Evolutionary conservation across 92 coral and sea anemone species (phyloP).

Genomic region (Micromussa lordhowensis): DNA sequence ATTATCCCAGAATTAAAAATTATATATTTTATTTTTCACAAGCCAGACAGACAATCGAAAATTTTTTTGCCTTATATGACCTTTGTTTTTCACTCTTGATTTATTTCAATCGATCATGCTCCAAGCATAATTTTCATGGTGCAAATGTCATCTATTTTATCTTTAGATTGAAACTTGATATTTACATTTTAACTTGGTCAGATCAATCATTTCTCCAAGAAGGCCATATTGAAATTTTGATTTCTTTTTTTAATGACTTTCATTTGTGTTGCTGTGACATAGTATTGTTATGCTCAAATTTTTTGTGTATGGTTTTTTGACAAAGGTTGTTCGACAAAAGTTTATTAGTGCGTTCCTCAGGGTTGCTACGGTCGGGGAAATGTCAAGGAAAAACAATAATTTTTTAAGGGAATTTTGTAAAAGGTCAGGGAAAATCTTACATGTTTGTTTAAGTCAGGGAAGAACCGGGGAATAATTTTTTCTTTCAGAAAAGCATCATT

Average conservation of each 20-base stretch:
- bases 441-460: no score
- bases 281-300: no score
- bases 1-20: not conserved
- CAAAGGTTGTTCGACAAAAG: no score
- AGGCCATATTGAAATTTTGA: constrained; percentile 10
- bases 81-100: not conserved
- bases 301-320: no score
- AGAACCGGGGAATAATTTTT: no score
- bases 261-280: not conserved
- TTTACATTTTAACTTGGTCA: not conserved
- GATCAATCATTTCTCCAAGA: not conserved
- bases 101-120: no score
- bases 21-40: not conserved
- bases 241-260: not conserved
- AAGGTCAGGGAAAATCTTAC: no score
- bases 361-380: no score
- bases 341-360: no score
- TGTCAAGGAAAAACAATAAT: no score
- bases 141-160: not conserved
- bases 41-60: not conserved
- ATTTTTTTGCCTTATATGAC: not conserved
- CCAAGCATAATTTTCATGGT: not conserved
- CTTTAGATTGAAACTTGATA: not conserved
- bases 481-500: no score
- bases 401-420: no score